A percentile compares a stretch with the other conserved stretches of the same genome.
Conservation (phyloP, 2,888 invertebrate species). For the Sericinus montela region DNA sequence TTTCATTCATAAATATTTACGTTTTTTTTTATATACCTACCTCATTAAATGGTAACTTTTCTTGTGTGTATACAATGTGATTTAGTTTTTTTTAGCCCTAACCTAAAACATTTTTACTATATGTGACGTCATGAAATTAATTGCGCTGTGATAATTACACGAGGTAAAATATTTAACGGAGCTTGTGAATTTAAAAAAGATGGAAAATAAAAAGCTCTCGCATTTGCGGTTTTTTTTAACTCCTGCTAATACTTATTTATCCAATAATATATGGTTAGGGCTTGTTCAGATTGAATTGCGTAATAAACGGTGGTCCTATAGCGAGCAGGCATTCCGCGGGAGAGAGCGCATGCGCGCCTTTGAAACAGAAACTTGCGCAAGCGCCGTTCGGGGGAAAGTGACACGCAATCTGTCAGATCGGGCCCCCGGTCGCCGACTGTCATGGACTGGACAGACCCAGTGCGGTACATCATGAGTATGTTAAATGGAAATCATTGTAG, state of each 20-base stretch:
- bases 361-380: slow-evolving; percentile 56
- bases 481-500: slow-evolving; percentile 5
- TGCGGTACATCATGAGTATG: slow-evolving; percentile 21
- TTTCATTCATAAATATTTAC: neutral
- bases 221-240: no score
- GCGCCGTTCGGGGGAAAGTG: slow-evolving; percentile 57
- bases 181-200: no score
- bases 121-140: no score
- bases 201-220: no score
- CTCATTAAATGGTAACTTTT: no score
- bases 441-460: slow-evolving; percentile 45
- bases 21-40: neutral
- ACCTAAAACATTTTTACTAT: no score
- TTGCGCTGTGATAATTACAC: no score
- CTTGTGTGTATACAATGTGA: no score
- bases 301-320: slow-evolving; percentile 22
- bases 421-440: slow-evolving; percentile 36
- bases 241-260: no score
- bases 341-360: slow-evolving; percentile 57
- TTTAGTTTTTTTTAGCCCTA: no score
- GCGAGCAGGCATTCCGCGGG: slow-evolving; percentile 46
- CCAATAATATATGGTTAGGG: neutral
- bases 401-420: slow-evolving; percentile 45
- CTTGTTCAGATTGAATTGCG: neutral
- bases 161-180: no score